These are phyloP conservation scores for Oegoconia quadripuncta DNA, from an alignment of 2,888 invertebrate genomes.

Conservation along the genomic window DNA sequence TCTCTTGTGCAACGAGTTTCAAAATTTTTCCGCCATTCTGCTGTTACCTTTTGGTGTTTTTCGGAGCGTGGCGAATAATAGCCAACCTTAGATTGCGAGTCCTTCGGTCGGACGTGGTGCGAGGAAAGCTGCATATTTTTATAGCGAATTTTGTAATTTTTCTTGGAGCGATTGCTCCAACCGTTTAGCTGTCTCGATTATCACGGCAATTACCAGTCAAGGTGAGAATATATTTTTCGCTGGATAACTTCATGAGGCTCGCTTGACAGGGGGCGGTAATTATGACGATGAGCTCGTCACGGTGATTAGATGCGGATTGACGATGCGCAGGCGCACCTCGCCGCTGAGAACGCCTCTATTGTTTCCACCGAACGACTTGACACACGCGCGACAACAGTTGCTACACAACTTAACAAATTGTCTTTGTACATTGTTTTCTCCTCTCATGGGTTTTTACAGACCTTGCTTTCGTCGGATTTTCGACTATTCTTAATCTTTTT, in stretches of 20 bases:
- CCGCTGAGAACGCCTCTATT: conserved; percentile 50
- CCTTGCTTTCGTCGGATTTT: conserved; percentile 36
- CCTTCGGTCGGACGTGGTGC: conserved; percentile 64
- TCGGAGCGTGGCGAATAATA: conserved; percentile 78
- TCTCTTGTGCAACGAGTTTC: conserved; percentile 71
- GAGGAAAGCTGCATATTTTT: conserved; percentile 72
- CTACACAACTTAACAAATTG: conserved; percentile 44
- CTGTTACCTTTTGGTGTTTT: conserved; percentile 74
- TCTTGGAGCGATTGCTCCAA: conserved; percentile 39
- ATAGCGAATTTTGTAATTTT: conserved; percentile 58
- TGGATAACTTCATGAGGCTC: conserved; percentile 11
- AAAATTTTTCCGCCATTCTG: conserved; percentile 74
- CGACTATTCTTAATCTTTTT: conserved; percentile 17
- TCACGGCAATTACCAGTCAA: conserved; percentile 45
- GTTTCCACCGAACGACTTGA: conserved; percentile 46
- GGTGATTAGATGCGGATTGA: conserved; percentile 30
- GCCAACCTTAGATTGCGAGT: conserved; percentile 76
- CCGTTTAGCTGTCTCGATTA: conserved; percentile 48
- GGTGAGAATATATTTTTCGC: conserved; percentile 29
- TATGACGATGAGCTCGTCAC: conserved; percentile 36
- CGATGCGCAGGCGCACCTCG: conserved; percentile 32
- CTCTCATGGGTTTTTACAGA: conserved; percentile 45
- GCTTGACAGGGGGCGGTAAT: conserved; percentile 28
- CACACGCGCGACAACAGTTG: conserved; percentile 46
- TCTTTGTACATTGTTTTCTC: conserved; percentile 52